Evolutionary conservation across 2,797 vertebrate species (phyloP).

Genomic region (Neosilurus mollespiculum): DNA sequence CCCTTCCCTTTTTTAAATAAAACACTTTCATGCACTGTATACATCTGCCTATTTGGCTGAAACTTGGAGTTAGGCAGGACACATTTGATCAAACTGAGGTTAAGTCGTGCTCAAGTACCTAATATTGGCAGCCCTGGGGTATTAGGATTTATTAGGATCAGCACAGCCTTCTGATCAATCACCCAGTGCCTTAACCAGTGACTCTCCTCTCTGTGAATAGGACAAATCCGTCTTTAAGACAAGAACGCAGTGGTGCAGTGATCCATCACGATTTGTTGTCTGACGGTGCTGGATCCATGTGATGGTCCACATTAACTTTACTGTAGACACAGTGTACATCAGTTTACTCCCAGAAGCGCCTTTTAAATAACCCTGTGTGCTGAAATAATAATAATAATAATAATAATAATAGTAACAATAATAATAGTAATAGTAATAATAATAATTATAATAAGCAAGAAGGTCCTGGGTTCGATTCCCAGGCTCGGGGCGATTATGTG

Average conservation of each 20-base stretch:
- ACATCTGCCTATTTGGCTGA: not conserved
- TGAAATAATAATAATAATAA: too few species aligned
- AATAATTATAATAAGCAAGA: too few species aligned
- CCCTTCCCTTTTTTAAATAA: not conserved
- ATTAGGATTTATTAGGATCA: not conserved
- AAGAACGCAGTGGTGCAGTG: not conserved
- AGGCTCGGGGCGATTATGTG: too few species aligned
- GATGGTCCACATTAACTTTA: too few species aligned
- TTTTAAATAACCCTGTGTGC: too few species aligned
- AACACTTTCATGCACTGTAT: not conserved
- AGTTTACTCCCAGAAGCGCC: not conserved
- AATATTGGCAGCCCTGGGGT: not conserved
- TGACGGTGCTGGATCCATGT: not conserved
- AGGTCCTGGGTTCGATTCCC: too few species aligned
- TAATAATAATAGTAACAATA: too few species aligned
- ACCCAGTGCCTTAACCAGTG: not conserved
- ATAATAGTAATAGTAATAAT: too few species aligned
- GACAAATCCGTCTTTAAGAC: not conserved
- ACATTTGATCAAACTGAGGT: not conserved
- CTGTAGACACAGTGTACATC: not conserved
- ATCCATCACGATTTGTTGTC: not conserved
- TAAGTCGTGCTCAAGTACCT: not conserved
- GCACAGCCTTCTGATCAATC: not conserved
- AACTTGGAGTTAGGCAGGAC: not conserved
- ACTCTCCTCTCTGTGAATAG: not conserved